These are phyloP conservation scores for Catalaphyllia jardinei DNA, from an alignment of 64 coral and sea anemone species.

Conservation along the genomic window DNA sequence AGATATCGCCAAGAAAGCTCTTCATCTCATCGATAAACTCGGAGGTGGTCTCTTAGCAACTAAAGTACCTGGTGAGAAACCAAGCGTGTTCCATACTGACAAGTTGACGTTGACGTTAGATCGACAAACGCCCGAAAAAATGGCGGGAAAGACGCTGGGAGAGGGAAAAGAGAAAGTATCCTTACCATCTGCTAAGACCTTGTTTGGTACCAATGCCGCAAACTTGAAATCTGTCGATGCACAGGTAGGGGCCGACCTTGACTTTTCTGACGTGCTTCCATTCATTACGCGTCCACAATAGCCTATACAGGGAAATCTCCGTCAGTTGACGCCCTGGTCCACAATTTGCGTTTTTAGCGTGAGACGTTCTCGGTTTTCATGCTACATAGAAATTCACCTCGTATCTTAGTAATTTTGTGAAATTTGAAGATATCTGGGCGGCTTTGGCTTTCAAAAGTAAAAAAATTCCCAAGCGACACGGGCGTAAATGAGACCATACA, in stretches of 20 bases:
- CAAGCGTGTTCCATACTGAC: conserved; percentile 31
- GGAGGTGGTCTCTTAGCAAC: conserved; percentile 35
- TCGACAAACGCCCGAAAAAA: conserved; percentile 39
- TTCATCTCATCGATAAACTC: conserved; percentile 50
- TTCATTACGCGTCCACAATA: too few relatives aligned
- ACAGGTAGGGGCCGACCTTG: conserved; percentile 24
- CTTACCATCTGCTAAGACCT: conserved; percentile 42
- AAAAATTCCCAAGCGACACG: too few relatives aligned
- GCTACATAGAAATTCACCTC: too few relatives aligned
- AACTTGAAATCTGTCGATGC: conserved; percentile 40
- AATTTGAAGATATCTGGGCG: too few relatives aligned
- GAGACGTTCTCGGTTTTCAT: too few relatives aligned
- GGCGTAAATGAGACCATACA: too few relatives aligned
- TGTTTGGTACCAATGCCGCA: conserved; percentile 15
- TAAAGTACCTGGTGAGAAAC: conserved; percentile 60
- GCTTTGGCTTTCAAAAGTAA: too few relatives aligned
- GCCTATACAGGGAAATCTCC: too few relatives aligned
- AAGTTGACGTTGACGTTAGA: conserved; percentile 27
- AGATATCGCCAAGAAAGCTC: conserved; percentile 33
- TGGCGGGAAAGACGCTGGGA: conserved; percentile 36
- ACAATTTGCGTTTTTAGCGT: too few relatives aligned
- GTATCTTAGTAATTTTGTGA: too few relatives aligned
- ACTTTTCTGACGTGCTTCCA: not conserved
- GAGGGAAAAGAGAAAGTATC: conserved; percentile 23
- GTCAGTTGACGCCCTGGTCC: too few relatives aligned